Conservation (phyloP, 2,113 vertebrate genomes). For the Rhinogobius similis region DNA sequence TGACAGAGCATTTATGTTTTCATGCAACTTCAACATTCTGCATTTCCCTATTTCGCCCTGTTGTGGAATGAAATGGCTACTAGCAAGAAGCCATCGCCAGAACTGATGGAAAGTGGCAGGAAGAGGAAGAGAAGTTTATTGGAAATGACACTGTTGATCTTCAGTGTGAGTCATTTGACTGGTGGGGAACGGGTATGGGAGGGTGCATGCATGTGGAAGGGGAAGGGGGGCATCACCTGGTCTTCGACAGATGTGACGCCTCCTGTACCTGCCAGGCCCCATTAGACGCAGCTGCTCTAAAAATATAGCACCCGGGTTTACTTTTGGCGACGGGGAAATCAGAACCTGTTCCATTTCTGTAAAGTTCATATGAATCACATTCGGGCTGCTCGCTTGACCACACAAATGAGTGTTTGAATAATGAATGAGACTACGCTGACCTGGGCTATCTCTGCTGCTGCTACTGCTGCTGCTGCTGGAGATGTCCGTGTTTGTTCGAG, state of each 20-base stretch:
- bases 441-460: conserved; percentile 36
- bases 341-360: conserved; percentile 67
- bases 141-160: conserved; percentile 78
- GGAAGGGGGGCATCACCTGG: conserved; percentile 69
- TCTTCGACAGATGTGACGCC: conserved; percentile 78
- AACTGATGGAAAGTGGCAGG: conserved; percentile 74
- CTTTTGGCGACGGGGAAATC: conserved; percentile 60
- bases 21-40: conserved; percentile 73
- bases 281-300: conserved; percentile 78
- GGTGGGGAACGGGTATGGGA: conserved; percentile 43
- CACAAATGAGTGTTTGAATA: conserved; percentile 73
- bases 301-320: conserved; percentile 70
- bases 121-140: conserved; percentile 73
- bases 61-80: conserved; percentile 75
- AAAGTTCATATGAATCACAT: conserved; percentile 76
- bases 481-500: conserved; percentile 39
- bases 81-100: conserved; percentile 63
- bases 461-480: conserved; percentile 7
- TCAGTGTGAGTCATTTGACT: conserved; percentile 76
- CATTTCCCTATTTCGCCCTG: conserved; percentile 62
- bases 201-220: conserved; percentile 12
- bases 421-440: conserved; percentile 60
- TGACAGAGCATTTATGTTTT: conserved; percentile 72
- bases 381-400: conserved; percentile 65
- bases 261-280: conserved; percentile 80